phyloP scores from a whole-genome alignment of 2,113 vertebrate species.

The Thunnus maccoyii region DNA sequence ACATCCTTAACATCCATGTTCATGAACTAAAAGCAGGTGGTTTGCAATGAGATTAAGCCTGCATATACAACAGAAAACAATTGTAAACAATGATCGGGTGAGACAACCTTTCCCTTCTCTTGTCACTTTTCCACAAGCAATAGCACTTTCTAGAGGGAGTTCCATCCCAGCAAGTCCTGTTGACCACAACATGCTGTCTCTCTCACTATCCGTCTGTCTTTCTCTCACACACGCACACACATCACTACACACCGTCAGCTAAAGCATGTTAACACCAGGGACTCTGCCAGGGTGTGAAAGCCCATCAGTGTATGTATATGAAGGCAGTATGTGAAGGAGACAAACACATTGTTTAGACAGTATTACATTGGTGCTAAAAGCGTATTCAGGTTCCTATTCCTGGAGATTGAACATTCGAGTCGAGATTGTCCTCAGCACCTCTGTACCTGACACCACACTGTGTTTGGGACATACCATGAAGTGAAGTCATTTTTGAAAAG shows the following conservation, averaged over 20 bases:
- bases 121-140: constrained; percentile 34
- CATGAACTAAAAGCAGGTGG: background rate
- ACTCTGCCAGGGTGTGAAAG: constrained; percentile 72
- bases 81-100: constrained; percentile 18
- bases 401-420: constrained; percentile 22
- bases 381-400: constrained; percentile 74
- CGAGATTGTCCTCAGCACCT: background rate
- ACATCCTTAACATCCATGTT: no score
- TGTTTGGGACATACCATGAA: constrained; percentile 48
- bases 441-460: constrained; percentile 27
- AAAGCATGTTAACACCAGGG: constrained; percentile 71
- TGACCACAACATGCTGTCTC: constrained; percentile 31
- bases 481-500: background rate
- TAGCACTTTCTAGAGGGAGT: constrained; percentile 23
- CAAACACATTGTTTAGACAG: constrained; percentile 46
- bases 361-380: constrained; percentile 81
- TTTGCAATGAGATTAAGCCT: constrained; percentile 6
- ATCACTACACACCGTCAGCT: constrained; percentile 49
- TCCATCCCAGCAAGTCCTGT: background rate
- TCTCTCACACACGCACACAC: constrained; percentile 15
- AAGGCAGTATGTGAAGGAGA: constrained; percentile 49
- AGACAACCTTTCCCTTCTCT: constrained; percentile 10
- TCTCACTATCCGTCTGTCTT: background rate
- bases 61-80: background rate
- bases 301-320: constrained; percentile 72